Percentiles rank a stretch among this genome's conserved stretches.
phyloP scores from a whole-genome alignment of 2,888 invertebrate species.

The Nezara viridula region DNA sequence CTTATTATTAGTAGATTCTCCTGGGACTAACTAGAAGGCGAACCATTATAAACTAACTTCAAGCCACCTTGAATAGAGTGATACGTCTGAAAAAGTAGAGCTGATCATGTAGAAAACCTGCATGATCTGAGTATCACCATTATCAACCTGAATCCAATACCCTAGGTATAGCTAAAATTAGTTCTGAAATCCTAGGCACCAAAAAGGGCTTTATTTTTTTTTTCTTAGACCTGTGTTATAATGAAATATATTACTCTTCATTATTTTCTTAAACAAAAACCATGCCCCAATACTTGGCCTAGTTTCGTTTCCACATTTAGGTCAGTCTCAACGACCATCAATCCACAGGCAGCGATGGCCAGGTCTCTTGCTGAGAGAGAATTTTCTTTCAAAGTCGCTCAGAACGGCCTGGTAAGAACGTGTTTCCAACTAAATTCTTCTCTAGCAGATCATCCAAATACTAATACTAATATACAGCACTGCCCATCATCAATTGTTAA shows the following conservation, averaged over 20 bases:
- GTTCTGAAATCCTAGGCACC: too few relatives aligned
- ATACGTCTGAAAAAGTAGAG: too few relatives aligned
- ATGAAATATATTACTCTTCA: neutral
- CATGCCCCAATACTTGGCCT: neutral
- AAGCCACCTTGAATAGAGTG: too few relatives aligned
- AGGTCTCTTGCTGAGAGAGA: neutral
- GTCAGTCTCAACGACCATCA: neutral
- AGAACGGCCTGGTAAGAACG: neutral
- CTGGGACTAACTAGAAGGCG: too few relatives aligned
- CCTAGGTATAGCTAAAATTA: too few relatives aligned
- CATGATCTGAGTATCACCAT: too few relatives aligned
- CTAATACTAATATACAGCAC: neutral
- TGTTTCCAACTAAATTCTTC: neutral
- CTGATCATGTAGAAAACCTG: too few relatives aligned
- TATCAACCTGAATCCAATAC: too few relatives aligned
- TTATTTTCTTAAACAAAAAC: neutral
- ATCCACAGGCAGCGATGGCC: neutral
- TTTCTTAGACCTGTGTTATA: neutral
- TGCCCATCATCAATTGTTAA: neutral
- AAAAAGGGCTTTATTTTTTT: too few relatives aligned
- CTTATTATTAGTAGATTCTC: too few relatives aligned
- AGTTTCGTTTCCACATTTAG: slow-evolving; percentile 8
- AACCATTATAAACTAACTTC: too few relatives aligned
- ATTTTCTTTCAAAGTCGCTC: neutral
- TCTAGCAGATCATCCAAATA: neutral